These are phyloP conservation scores for Amazona vittata DNA, from an alignment of 2,113 vertebrate genomes.

Conservation along the genomic window DNA sequence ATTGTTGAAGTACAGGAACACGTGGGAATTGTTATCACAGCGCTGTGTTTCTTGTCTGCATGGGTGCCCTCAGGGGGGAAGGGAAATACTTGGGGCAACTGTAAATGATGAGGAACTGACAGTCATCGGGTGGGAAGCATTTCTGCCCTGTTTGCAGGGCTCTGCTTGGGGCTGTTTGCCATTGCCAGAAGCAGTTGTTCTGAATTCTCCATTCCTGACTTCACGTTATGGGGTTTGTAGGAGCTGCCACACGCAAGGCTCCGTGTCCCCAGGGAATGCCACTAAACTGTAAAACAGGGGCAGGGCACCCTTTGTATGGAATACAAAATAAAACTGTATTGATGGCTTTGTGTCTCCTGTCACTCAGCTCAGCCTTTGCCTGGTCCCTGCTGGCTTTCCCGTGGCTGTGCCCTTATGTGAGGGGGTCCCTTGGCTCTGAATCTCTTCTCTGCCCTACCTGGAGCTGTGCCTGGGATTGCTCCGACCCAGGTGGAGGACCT, in stretches of 20 bases:
- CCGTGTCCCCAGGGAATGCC: neutral
- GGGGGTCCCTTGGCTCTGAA: no score
- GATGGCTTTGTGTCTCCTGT: neutral
- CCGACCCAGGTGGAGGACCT: no score
- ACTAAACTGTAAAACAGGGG: neutral
- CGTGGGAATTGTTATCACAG: neutral
- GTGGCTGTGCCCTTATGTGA: rapidly evolving
- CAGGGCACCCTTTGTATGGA: neutral
- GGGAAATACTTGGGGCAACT: neutral
- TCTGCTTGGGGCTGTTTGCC: neutral
- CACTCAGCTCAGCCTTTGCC: neutral
- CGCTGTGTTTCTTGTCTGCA: neutral
- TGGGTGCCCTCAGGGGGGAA: neutral
- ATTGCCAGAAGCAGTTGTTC: neutral
- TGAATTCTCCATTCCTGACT: neutral
- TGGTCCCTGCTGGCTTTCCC: rapidly evolving
- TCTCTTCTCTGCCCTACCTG: no score
- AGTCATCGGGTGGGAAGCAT: neutral
- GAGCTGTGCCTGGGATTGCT: no score
- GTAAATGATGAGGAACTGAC: neutral
- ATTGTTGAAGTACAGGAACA: neutral
- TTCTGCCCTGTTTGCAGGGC: neutral
- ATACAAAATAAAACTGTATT: slow-evolving; percentile 3
- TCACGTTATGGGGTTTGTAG: rapidly evolving
- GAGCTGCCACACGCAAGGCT: neutral